Evolutionary conservation across 2,797 vertebrate species (phyloP).

Genomic region (Bryconaethiops microstoma): DNA sequence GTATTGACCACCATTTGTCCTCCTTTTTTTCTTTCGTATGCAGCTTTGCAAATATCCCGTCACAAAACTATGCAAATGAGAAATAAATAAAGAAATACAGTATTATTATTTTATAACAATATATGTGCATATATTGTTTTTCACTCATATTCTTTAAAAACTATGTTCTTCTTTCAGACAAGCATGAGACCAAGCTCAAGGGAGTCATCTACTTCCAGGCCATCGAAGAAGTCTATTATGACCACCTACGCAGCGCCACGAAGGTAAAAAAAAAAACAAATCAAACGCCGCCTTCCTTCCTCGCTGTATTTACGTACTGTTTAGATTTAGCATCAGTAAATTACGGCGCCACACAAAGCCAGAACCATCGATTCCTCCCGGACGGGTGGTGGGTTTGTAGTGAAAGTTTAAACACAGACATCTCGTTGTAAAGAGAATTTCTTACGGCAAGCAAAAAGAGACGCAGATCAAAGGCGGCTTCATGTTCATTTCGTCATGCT

Average conservation of each 20-base stretch:
- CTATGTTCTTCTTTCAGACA: constrained; percentile 75
- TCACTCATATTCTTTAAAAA: background rate
- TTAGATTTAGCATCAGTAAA: constrained; percentile 36
- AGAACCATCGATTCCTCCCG: constrained; percentile 6
- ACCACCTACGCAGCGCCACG: constrained; percentile 93
- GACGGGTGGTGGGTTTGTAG: constrained; percentile 30
- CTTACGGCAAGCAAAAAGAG: constrained; percentile 43
- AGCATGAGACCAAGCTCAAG: constrained; percentile 95
- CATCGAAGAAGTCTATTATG: constrained; percentile 97
- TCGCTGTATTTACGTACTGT: constrained; percentile 29
- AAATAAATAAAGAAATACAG: too few relatives aligned
- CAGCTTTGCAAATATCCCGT: background rate
- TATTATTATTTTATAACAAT: background rate
- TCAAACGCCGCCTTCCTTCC: background rate
- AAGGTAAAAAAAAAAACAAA: constrained; percentile 81
- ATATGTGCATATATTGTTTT: background rate
- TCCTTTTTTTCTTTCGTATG: background rate
- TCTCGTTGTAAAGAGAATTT: constrained; percentile 50
- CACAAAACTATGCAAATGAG: too few relatives aligned
- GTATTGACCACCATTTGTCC: background rate
- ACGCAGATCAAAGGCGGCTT: constrained; percentile 52
- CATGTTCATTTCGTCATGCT: constrained; percentile 63
- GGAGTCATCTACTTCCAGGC: constrained; percentile 98
- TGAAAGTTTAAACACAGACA: constrained; percentile 53
- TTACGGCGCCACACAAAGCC: constrained; percentile 10